Evolutionary conservation across 1,140 invertebrate genomes (phyloP), one percentile per base, ranked within the genome.

Genomic region (Eupeodes corollae): DNA sequence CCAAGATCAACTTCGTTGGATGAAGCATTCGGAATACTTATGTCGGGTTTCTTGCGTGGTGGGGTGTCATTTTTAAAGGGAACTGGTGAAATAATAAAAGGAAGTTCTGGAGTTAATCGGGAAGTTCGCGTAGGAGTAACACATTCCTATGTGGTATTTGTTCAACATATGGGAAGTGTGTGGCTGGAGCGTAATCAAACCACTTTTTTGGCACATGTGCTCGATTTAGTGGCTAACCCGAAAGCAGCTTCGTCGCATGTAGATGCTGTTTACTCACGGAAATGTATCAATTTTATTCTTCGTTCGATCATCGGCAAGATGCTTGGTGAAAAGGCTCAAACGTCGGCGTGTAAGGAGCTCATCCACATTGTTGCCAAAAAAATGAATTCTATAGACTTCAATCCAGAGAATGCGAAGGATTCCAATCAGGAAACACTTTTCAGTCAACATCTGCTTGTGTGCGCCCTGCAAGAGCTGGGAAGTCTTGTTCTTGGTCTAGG

Each of bases 101-200:
- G 93, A 3, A 88, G 83, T 53, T 88, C 88, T 0, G 82, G 86
- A 11, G 86, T 96, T 0, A 94, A 92, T 67, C 73, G 91, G 52
- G 96, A 99, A 77, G 89, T 98, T 41, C 75, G 96, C 59, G 91
- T 98, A 51, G 95, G 95, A 42, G 88, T 93, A 1, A 92, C 90
- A 26, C 86, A 93, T 73, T 86, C 91, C 0, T 98, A 98, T 69
- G 91, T 98, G 8, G 81, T 90, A 33, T 92, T 97, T 62, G 82
- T 94, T 1, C 86, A 92, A 73, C 87, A 86, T 58, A 80, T 98
- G 74, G 95, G 95, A 16, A 82, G 86, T 13, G 73, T 81, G 2
- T 99, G 96, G 95, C 67, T 99, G 38, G 95, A 99, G 71, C 79
- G 87, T 31, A 94, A 98, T 63, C 76, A 98, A 54, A 81, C 79